Percentiles rank a stretch among this genome's conserved stretches.
phyloP scores from a whole-genome alignment of 2,888 invertebrate species.

The Bugulina stolonifera region DNA sequence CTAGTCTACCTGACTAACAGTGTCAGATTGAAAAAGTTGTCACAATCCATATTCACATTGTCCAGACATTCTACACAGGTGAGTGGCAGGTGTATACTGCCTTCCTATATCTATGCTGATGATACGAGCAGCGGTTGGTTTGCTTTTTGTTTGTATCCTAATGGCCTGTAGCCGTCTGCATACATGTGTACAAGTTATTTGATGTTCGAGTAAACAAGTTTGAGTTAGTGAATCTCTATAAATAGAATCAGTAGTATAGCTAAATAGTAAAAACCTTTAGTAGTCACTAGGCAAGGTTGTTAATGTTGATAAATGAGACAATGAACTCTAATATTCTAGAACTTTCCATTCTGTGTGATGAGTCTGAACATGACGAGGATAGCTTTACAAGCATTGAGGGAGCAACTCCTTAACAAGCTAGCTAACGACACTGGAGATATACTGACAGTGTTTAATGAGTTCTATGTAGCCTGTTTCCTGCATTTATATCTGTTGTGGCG shows the following conservation, averaged over 20 bases:
- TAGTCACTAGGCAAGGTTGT: no score
- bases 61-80: slow-evolving; percentile 55
- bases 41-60: slow-evolving; percentile 53
- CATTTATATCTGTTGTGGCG: slow-evolving; percentile 56
- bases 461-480: slow-evolving; percentile 54
- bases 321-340: slow-evolving; percentile 46
- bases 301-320: no score
- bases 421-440: slow-evolving; percentile 50
- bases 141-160: no score
- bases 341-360: slow-evolving; percentile 59
- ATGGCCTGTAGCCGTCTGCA: not conserved
- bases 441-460: slow-evolving; percentile 53
- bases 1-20: slow-evolving; percentile 54
- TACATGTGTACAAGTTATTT: not conserved
- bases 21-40: slow-evolving; percentile 43
- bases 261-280: no score
- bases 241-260: no score
- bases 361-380: slow-evolving; percentile 58
- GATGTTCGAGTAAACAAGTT: no score
- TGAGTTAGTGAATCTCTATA: no score
- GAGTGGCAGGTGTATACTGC: slow-evolving; percentile 25
- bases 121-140: no score
- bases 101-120: not conserved
- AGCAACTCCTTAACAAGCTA: slow-evolving; percentile 56
- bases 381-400: slow-evolving; percentile 55